Evolutionary conservation across 2,797 vertebrate species (phyloP).

Genomic region (Hephaestus fuliginosus): DNA sequence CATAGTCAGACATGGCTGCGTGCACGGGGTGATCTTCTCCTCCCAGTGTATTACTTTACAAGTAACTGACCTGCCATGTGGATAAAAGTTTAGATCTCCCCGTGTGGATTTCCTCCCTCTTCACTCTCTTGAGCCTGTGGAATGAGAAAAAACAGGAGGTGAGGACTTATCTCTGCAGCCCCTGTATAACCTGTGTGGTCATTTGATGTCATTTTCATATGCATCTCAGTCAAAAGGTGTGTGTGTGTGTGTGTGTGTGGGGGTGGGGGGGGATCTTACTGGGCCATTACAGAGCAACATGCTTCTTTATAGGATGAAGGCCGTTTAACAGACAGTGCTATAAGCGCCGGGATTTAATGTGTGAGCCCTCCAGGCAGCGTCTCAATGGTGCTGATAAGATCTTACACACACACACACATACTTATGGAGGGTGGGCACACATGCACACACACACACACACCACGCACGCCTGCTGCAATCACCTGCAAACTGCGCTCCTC

Average conservation of each 20-base stretch:
- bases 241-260: too few species aligned
- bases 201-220: background rate
- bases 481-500: background rate
- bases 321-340: constrained; percentile 11
- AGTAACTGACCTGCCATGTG: constrained; percentile 76
- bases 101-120: constrained; percentile 13
- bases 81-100: constrained; percentile 10
- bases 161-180: background rate
- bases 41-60: background rate
- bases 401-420: background rate
- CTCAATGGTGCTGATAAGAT: constrained; percentile 7
- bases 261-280: background rate
- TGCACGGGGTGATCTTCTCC: background rate
- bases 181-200: background rate
- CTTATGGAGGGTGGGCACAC: too few species aligned
- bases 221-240: background rate
- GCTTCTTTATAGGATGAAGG: background rate
- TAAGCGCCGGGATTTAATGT: constrained; percentile 49
- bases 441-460: background rate
- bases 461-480: background rate
- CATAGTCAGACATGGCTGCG: background rate
- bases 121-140: constrained; percentile 44
- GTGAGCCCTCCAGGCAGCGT: constrained; percentile 28
- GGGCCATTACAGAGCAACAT: background rate
- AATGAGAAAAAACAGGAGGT: constrained; percentile 24